Percentiles rank a stretch among this genome's conserved stretches.
Evolutionary conservation across 1,140 invertebrate genomes (phyloP).

Genomic region (Hyles vespertilio): DNA sequence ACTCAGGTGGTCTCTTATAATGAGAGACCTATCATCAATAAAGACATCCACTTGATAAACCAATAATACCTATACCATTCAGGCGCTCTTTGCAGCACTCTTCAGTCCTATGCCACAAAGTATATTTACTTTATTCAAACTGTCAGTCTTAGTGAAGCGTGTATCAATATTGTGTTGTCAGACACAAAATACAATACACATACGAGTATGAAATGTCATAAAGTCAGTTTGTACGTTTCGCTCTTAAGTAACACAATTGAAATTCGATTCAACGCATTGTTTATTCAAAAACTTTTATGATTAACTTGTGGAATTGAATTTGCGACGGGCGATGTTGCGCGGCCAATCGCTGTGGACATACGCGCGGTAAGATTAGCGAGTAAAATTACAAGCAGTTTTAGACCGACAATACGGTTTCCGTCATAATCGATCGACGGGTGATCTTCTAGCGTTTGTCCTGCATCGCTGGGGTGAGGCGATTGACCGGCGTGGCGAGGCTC

Average conservation of each 20-base stretch:
- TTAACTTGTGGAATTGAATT: constrained; percentile 32
- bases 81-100: too few species aligned
- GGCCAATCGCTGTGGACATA: neutral
- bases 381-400: neutral
- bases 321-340: constrained; percentile 10
- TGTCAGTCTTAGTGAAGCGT: neutral
- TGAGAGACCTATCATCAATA: too few species aligned
- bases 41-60: too few species aligned
- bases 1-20: too few species aligned
- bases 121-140: too few species aligned
- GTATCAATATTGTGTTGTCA: neutral
- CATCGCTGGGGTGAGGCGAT: too few species aligned
- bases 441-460: too few species aligned
- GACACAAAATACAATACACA: neutral
- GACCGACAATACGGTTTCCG: too few species aligned
- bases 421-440: too few species aligned
- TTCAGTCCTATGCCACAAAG: too few species aligned
- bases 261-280: constrained; percentile 26
- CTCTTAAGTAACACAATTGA: constrained; percentile 9
- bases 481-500: too few species aligned
- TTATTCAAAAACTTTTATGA: constrained; percentile 39
- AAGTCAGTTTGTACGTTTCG: constrained; percentile 6
- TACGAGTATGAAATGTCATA: neutral
- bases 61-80: too few species aligned
- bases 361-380: neutral